Base-by-base conservation (phyloP, 2,888 invertebrate species). In the Sepioteuthis lessoniana region DNA sequence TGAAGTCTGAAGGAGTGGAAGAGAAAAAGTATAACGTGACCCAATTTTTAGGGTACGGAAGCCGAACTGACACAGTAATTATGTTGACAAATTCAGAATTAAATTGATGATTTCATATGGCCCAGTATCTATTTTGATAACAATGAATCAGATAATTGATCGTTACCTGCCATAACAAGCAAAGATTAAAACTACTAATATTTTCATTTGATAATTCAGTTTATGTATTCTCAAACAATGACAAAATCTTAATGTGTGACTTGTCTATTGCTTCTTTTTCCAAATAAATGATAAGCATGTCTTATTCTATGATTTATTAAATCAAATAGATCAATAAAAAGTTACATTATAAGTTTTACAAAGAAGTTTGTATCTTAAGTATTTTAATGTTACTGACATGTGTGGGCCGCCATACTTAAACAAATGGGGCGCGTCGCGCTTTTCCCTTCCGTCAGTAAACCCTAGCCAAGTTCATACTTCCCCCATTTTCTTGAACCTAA, bases 391-490 rank as follows among this genome's bases (percentile, higher is more conserved):
- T 55, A 76, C n/a, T 76, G n/a, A 76, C n/a, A n/a, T n/a, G 76
- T 76, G n/a, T 76, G 76, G n/a, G 76, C n/a, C 19, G 16, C 76
- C 76, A 76, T 76, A 76, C 76, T 76, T 76, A 2, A 76, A n/a
- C 76, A 76, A 76, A 76, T 76, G 76, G 76, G 76, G 76, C 76
- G 76, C 76, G 76, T 76, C 76, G 76, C n/a, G 76, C 76, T 76
- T 76, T 76, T n/a, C 21, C n/a, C 16, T 25, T 35, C 25, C 10
- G 76, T 76, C 13, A n/a, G 76, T n/a, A 76, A 76, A 76, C n/a
- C 76, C 76, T 76, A 35, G 4, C 76, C n/a, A 76, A 76, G 13
- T 76, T 76, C 76, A 35, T 35, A 35, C 76, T 35, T 35, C n/a
- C n/a, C 76, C 76, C 76, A 13, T n/a, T 76, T 76, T 76, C 76